Evolutionary conservation across 2,797 vertebrate species (phyloP), one percentile per base, ranked within the genome.

Genomic region (Diglossa cyanea): DNA sequence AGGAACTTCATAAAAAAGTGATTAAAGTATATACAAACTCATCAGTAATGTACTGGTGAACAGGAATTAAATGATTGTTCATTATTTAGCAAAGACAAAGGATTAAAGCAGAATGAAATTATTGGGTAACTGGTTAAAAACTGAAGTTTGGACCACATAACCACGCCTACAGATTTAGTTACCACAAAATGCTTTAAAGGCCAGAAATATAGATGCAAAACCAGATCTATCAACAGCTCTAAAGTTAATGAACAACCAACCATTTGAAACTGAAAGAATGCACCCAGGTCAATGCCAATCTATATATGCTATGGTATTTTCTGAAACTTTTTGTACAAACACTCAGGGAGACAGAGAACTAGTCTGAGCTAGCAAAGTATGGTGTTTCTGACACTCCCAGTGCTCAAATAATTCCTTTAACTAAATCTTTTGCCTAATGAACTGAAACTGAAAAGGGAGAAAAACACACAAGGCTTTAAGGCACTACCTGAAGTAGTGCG

Each of bases 201-300:
- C 26, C 68, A 86, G 37, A 83, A 95, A 94, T 51, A 80, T 0
- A 83, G 78, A 67, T 12, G 44, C 12, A 91, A 90, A 90, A 72
- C 0, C 30, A 91, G 47, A 91, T n/a, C 72, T 57, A 94, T 51
- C 68, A 83, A 58, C 73, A 95, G 62, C 66, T 90, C 72, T 31
- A n/a, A 90, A 93, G 94, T 86, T 91, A 93, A 80, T 57, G 35
- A 91, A 51, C 47, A 88, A 88, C 85, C 37, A 75, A 63, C 11
- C 40, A 85, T 23, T n/a, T 76, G 81, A 79, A 87, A 90, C 50
- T 65, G 78, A 77, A 90, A 77, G 60, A 91, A 95, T 30, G 55
- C 2, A 0, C 50, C 48, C 82, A 77, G 68, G 73, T 93, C 82
- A 88, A n/a, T 48, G 87, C 62, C 60, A 83, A 58, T 76, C 45